Conservation (phyloP, 2,797 vertebrate genomes). For the Yasuhikotakia modesta region DNA sequence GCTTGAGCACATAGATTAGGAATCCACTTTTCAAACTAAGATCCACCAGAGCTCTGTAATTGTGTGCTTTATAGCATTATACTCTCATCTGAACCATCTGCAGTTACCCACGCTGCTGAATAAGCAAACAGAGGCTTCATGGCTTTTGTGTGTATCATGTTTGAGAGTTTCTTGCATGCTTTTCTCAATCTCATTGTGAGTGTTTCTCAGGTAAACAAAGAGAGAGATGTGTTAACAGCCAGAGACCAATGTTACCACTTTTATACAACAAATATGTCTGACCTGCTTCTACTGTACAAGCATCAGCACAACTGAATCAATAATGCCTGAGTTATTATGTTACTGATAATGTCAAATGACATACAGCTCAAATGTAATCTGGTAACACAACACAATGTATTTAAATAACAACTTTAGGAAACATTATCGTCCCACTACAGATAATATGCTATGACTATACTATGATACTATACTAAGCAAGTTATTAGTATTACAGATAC, state of each 20-base stretch:
- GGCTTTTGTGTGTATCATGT: neutral
- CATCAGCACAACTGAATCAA: neutral
- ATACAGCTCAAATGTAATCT: neutral
- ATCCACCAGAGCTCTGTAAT: conserved; percentile 59
- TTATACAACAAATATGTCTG: neutral
- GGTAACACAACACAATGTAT: too few relatives aligned
- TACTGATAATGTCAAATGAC: neutral
- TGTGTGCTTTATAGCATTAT: conserved; percentile 45
- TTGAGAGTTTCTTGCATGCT: too few relatives aligned
- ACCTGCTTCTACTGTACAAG: neutral
- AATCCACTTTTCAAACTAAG: conserved; percentile 28
- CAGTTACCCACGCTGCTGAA: conserved; percentile 35
- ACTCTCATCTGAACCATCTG: conserved; percentile 56
- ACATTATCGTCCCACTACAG: too few relatives aligned
- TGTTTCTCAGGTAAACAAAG: neutral
- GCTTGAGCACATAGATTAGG: neutral
- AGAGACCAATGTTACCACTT: neutral
- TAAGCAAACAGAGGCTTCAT: conserved; percentile 27
- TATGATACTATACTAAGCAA: too few relatives aligned
- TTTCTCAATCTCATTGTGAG: too few relatives aligned
- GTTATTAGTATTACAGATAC: too few relatives aligned
- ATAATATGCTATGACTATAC: too few relatives aligned
- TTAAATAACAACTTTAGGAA: too few relatives aligned
- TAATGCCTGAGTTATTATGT: neutral
- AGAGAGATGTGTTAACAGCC: conserved; percentile 7